These are phyloP conservation scores for Notothenia coriiceps DNA, from an alignment of 2,113 vertebrate genomes.

Conservation along the genomic window DNA sequence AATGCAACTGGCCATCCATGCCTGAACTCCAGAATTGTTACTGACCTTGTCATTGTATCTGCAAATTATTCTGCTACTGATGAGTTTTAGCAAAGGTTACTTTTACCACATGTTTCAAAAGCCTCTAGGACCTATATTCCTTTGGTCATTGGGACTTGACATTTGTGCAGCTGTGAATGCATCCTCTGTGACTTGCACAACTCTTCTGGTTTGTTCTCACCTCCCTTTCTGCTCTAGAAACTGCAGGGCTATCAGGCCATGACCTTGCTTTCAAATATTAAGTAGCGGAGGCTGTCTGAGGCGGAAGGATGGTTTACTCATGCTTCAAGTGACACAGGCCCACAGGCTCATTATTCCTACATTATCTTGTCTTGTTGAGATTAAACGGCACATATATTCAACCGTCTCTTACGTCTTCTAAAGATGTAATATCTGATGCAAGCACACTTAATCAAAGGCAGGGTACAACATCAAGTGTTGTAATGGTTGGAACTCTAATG, in stretches of 20 bases:
- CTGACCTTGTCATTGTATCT: neutral
- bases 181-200: conserved; percentile 8
- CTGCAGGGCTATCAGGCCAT: conserved; percentile 59
- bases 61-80: neutral
- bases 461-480: conserved; percentile 29
- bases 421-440: conserved; percentile 77
- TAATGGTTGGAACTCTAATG: conserved; percentile 41
- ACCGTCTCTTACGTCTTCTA: conserved; percentile 61
- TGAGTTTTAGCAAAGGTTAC: neutral
- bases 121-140: neutral
- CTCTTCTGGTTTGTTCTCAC: conserved; percentile 52
- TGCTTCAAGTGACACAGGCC: conserved; percentile 51
- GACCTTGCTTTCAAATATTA: conserved; percentile 81
- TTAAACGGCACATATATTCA: conserved; percentile 65
- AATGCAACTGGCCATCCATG: neutral
- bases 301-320: conserved; percentile 69
- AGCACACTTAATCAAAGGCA: conserved; percentile 53
- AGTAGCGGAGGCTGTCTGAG: conserved; percentile 64
- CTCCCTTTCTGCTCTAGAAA: conserved; percentile 59
- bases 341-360: conserved; percentile 54
- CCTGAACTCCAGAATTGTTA: neutral
- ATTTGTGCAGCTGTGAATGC: conserved; percentile 20
- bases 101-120: neutral
- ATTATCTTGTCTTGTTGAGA: conserved; percentile 65
- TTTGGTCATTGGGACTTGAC: neutral